Percentiles rank a stretch among this genome's conserved stretches.
These are phyloP conservation scores for Acanthosepion lycidas DNA, from an alignment of 2,888 invertebrate genomes.

Conservation along the genomic window DNA sequence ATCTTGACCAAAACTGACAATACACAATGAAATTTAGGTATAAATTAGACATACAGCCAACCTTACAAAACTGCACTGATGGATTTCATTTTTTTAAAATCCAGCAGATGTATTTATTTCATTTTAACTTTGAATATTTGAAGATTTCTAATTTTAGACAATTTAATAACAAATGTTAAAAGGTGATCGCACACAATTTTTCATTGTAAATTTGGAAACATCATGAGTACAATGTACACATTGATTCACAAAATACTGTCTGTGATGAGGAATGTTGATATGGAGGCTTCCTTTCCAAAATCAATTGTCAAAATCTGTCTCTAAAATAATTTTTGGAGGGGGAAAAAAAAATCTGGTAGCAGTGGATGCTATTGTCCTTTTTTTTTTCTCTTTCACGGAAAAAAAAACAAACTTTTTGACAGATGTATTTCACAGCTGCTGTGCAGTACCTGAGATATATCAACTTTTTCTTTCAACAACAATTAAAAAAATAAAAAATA, in stretches of 20 bases:
- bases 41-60: neutral
- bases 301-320: neutral
- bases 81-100: neutral
- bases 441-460: slow-evolving; percentile 21
- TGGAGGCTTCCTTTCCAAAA: slow-evolving; percentile 20
- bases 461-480: neutral
- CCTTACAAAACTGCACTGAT: neutral
- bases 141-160: neutral
- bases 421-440: slow-evolving; percentile 22
- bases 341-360: neutral
- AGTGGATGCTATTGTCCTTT: neutral
- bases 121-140: neutral
- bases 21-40: slow-evolving; percentile 9
- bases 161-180: neutral
- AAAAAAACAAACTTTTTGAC: neutral
- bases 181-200: neutral
- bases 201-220: neutral
- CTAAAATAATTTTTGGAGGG: neutral
- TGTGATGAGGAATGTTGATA: slow-evolving; percentile 1
- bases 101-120: neutral
- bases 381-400: neutral
- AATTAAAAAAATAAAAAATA: neutral
- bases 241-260: neutral
- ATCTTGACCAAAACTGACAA: neutral
- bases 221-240: slow-evolving; percentile 16